These are phyloP conservation scores for Penaeus chinensis DNA, from an alignment of 1,140 invertebrate species.

Conservation along the genomic window DNA sequence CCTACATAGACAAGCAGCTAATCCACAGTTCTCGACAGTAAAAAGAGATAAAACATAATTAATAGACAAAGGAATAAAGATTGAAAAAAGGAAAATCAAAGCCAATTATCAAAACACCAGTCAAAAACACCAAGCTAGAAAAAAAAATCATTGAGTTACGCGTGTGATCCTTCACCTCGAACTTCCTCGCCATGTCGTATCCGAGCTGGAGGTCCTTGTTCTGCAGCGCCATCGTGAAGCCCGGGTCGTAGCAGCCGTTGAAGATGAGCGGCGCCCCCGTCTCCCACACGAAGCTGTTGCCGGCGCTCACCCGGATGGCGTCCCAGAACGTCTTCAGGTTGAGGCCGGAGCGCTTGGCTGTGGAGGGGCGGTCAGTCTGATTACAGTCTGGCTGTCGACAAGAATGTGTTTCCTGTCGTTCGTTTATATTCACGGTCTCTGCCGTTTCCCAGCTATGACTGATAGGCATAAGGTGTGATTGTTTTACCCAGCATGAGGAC, in stretches of 20 bases:
- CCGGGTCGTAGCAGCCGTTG: constrained; percentile 54
- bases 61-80: too few species aligned
- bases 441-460: constrained; percentile 14
- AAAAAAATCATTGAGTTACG: too few species aligned
- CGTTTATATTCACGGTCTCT: too few species aligned
- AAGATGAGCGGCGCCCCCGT: constrained; percentile 52
- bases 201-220: constrained; percentile 63
- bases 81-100: too few species aligned
- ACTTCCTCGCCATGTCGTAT: constrained; percentile 61
- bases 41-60: too few species aligned
- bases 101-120: too few species aligned
- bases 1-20: too few species aligned
- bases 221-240: constrained; percentile 57
- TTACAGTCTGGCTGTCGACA: too few species aligned
- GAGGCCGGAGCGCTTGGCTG: constrained; percentile 56
- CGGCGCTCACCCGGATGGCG: constrained; percentile 56
- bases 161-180: constrained; percentile 20
- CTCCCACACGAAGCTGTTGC: constrained; percentile 63
- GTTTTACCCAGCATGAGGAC: constrained; percentile 47
- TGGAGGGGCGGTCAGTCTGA: too few species aligned
- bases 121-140: too few species aligned
- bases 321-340: constrained; percentile 61
- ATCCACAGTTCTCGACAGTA: too few species aligned
- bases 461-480: not conserved
- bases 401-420: too few species aligned